Percentiles rank a stretch among this genome's conserved stretches.
Evolutionary conservation across 2,888 invertebrate genomes (phyloP).

Genomic region (Meteorus colon): DNA sequence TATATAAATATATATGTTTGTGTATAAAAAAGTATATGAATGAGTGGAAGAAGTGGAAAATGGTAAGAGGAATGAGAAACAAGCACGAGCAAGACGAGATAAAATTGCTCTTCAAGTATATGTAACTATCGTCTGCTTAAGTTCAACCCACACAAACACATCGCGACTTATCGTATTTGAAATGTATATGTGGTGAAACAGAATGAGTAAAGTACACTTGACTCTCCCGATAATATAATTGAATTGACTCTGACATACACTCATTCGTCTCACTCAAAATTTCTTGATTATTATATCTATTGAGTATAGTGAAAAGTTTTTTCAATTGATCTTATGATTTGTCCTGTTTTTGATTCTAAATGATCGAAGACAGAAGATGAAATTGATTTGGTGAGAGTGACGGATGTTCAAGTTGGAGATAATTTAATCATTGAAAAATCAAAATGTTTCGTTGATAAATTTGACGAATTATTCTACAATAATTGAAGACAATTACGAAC

Average conservation of each 20-base stretch:
- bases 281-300: too few relatives aligned
- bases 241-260: slow-evolving; percentile 26
- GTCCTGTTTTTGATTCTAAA: too few relatives aligned
- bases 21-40: not conserved
- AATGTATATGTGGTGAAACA: not conserved
- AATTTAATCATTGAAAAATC: too few relatives aligned
- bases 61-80: slow-evolving; percentile 18
- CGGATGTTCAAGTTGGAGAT: too few relatives aligned
- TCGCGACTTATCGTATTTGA: not conserved
- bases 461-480: too few relatives aligned
- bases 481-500: too few relatives aligned
- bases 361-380: too few relatives aligned
- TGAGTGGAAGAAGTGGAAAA: slow-evolving; percentile 15
- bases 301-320: too few relatives aligned
- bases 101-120: slow-evolving; percentile 31
- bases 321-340: too few relatives aligned
- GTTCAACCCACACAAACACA: not conserved
- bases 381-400: too few relatives aligned
- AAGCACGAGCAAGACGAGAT: slow-evolving; percentile 31
- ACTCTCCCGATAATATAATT: not conserved
- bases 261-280: not conserved
- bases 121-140: slow-evolving; percentile 3
- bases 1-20: not conserved
- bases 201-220: not conserved
- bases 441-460: too few relatives aligned